phyloP scores from a whole-genome alignment of 2,113 vertebrate genomes.

The Ariopsis seemanni region DNA sequence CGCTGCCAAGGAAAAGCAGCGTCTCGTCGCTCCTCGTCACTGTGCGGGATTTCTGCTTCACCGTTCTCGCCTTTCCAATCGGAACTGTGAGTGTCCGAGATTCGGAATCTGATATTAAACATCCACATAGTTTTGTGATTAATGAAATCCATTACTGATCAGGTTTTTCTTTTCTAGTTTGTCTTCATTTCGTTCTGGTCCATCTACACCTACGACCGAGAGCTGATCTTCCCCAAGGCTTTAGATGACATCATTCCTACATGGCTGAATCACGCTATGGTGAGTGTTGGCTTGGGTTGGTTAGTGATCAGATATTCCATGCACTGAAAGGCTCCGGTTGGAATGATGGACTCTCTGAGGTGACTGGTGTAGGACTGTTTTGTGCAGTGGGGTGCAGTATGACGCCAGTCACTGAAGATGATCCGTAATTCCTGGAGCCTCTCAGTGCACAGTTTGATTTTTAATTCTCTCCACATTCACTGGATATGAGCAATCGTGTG shows the following conservation, averaged over 20 bases:
- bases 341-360: too few species aligned
- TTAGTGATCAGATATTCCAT: too few species aligned
- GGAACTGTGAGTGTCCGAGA: slow-evolving; percentile 53
- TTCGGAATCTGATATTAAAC: neutral
- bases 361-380: too few species aligned
- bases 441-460: too few species aligned
- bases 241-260: slow-evolving; percentile 57
- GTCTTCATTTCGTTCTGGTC: slow-evolving; percentile 67
- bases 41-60: slow-evolving; percentile 49
- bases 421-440: too few species aligned
- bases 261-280: slow-evolving; percentile 62
- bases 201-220: slow-evolving; percentile 58
- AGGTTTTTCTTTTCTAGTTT: slow-evolving; percentile 54
- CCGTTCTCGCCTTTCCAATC: slow-evolving; percentile 54
- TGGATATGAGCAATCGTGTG: too few species aligned
- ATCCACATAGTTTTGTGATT: neutral
- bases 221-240: slow-evolving; percentile 59
- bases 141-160: neutral
- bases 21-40: slow-evolving; percentile 21
- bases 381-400: too few species aligned
- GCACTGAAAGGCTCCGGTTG: too few species aligned
- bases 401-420: too few species aligned
- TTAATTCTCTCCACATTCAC: too few species aligned
- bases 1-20: slow-evolving; percentile 40
- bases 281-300: slow-evolving; percentile 38